Evolutionary conservation across 2,888 invertebrate species (phyloP), one percentile per base, ranked within the genome.

Genomic region (Drymonia ruficornis): DNA sequence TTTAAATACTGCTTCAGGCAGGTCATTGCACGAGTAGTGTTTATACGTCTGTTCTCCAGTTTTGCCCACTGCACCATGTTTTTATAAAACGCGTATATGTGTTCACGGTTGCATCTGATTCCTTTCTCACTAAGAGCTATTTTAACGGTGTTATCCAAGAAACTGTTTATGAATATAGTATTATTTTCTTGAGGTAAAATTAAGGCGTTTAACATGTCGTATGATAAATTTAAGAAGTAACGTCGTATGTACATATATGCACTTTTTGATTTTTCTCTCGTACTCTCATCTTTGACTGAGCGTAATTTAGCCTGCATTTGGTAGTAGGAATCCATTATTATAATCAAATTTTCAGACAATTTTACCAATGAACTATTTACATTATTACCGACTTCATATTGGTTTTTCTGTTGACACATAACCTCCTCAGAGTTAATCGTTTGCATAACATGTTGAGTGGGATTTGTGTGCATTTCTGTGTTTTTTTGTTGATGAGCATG

Each of bases 31-130:
- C 55, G 46, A 15, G 42, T 46, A 9, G 16, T 3, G 13, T 58
- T 50, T 12, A 61, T 47, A 23, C 19, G 5, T 16, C 50, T 29
- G 34, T 44, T 64, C 61, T 67, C 72, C 0, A 42, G 34, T 61
- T 77, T 78, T 13, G 67, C 53, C 82, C 82, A 84, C 11, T 19
- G 13, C 28, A 83, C 40, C 65, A 85, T 59, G 54, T 83, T 76
- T 11, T 36, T 28, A 52, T 70, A 78, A 47, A 83, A 50, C 4
- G 55, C 49, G 43, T 57, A 38, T 16, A 77, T 57, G 15, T 70
- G 55, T 12, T 50, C 3, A 48, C 49, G 53, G 5, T 55, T 52
- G 53, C 60, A 67, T 36, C 50, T 62, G 36, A 46, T 49, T 31
- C 49, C 53, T 53, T 68, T 50, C 1, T 59, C 50, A 23, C 59